Conservation (phyloP, 92 coral and sea anemone species). For the Hydrozoanthus gracilis region DNA sequence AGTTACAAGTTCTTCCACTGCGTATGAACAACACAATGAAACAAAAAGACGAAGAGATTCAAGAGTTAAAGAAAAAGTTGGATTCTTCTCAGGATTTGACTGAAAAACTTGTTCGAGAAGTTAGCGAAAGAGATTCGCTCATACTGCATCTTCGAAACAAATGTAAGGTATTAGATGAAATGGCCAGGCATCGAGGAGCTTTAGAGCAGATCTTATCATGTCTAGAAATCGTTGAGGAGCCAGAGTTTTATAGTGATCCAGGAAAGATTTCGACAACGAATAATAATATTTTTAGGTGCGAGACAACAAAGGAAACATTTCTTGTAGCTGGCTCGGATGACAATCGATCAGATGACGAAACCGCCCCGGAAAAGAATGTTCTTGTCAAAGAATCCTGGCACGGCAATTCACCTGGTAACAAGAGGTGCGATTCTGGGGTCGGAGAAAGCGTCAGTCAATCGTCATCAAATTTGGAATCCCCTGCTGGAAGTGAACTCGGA, state of each 20-base stretch:
- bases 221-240: constrained; percentile 81
- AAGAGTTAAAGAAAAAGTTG: constrained; percentile 65
- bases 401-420: neutral
- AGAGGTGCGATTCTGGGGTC: constrained; percentile 38
- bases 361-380: neutral
- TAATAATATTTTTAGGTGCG: constrained; percentile 16
- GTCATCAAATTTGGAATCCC: constrained; percentile 24
- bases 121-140: constrained; percentile 69
- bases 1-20: constrained; percentile 82
- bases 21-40: constrained; percentile 86
- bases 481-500: constrained; percentile 42
- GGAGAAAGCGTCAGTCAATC: constrained; percentile 36
- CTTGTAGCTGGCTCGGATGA: constrained; percentile 1
- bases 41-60: constrained; percentile 90
- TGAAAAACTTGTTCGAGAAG: constrained; percentile 73
- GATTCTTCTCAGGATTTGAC: constrained; percentile 60
- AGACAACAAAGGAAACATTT: constrained; percentile 38
- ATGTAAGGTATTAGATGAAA: constrained; percentile 89
- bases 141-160: constrained; percentile 83
- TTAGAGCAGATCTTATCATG: constrained; percentile 90
- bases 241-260: constrained; percentile 44
- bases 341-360: constrained; percentile 20
- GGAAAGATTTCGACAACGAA: neutral
- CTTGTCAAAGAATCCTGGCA: constrained; percentile 14
- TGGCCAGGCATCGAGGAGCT: constrained; percentile 86